These are phyloP conservation scores for Parnassius mnemosyne DNA, from an alignment of 2,888 invertebrate genomes.

Conservation along the genomic window DNA sequence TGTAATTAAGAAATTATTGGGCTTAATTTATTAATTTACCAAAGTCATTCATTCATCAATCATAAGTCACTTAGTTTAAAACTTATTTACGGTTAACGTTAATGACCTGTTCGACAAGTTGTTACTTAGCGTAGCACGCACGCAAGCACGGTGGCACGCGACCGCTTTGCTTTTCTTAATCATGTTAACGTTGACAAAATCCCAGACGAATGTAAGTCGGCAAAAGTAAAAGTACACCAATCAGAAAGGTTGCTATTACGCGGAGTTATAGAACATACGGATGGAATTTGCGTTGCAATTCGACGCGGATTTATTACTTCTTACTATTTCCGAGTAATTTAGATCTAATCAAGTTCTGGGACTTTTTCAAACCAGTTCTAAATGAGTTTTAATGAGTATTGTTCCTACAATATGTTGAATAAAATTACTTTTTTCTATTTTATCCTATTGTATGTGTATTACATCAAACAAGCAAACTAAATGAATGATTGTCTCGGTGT, in stretches of 20 bases:
- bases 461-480: too few species aligned
- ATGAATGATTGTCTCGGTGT: too few species aligned
- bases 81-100: slow-evolving; percentile 10
- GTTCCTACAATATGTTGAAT: too few species aligned
- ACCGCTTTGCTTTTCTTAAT: slow-evolving; percentile 11
- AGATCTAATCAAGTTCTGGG: too few species aligned
- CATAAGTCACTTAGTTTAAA: background rate
- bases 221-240: slow-evolving; percentile 34
- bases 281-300: background rate
- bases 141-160: background rate
- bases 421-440: too few species aligned
- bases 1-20: too few species aligned
- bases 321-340: too few species aligned
- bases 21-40: too few species aligned
- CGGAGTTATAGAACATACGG: slow-evolving; percentile 18
- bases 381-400: too few species aligned
- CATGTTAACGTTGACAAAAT: background rate
- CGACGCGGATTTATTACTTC: background rate
- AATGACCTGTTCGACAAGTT: slow-evolving; percentile 12
- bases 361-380: too few species aligned
- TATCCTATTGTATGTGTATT: too few species aligned
- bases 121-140: background rate
- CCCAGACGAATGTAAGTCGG: slow-evolving; percentile 9
- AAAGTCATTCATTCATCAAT: background rate
- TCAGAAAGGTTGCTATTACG: slow-evolving; percentile 30